Evolutionary conservation across 2,888 invertebrate species (phyloP).

Genomic region (Metellina segmentata): DNA sequence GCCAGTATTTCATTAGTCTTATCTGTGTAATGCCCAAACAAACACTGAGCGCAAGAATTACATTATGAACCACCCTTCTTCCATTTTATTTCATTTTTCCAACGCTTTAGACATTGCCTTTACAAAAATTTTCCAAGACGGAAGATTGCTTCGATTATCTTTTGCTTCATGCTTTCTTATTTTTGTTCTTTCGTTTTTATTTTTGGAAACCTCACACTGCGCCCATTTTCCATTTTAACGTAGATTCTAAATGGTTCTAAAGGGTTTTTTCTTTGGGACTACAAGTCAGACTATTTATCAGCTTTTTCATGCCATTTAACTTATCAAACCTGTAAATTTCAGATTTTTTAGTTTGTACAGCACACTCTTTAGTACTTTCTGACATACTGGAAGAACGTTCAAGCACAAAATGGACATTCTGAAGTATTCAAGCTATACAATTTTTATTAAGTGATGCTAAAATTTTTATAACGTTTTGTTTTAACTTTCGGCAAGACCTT

Average conservation of each 20-base stretch:
- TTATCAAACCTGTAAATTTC: background rate
- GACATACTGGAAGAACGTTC: no score
- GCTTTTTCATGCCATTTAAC: slow-evolving; percentile 17
- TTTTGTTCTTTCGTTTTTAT: slow-evolving; percentile 52
- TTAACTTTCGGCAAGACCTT: no score
- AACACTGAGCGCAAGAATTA: slow-evolving; percentile 63
- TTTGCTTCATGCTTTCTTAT: slow-evolving; percentile 1
- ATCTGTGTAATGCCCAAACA: slow-evolving; percentile 72
- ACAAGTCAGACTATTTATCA: slow-evolving; percentile 31
- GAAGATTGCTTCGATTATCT: slow-evolving; percentile 72
- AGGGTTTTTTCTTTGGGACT: slow-evolving; percentile 6
- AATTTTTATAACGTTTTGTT: no score
- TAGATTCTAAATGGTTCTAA: slow-evolving; percentile 69
- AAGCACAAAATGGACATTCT: no score
- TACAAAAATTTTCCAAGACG: slow-evolving; percentile 46
- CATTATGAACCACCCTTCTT: slow-evolving; percentile 62
- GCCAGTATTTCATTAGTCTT: slow-evolving; percentile 73
- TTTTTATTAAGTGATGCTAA: no score
- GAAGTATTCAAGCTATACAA: no score
- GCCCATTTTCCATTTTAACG: slow-evolving; percentile 53
- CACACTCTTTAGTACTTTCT: no score
- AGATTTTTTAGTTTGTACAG: slow-evolving; percentile 20
- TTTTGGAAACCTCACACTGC: slow-evolving; percentile 28
- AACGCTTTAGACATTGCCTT: slow-evolving; percentile 45
- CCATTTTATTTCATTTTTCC: slow-evolving; percentile 61